Evolutionary conservation across 2,113 vertebrate genomes (phyloP), one percentile per base, ranked within the genome.

Genomic region (Crotalus viridis): DNA sequence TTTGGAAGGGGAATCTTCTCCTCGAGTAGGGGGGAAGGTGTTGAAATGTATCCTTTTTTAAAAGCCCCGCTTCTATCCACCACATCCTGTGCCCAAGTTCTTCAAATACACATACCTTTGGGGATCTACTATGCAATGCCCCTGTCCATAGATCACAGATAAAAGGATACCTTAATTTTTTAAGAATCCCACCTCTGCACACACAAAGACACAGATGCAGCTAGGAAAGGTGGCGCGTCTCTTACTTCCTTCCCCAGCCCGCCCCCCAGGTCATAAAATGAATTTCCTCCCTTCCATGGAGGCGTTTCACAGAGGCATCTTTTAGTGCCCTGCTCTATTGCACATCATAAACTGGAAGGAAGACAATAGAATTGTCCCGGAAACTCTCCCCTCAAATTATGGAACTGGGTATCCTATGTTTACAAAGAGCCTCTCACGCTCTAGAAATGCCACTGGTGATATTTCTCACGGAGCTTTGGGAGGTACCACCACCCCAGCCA

Each of bases 311-410:
- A 97, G 97, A 97, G 95, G 94, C 91, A 96, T 96, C 95, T 98
- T 98, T 98, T 98, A 98, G 97, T 97, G 96, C 98, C 96, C 97
- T 95, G 95, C 97, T 98, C 93, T 95, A 98, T 98, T 97, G 97
- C 98, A 98, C 97, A 98, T 96, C 98, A 98, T 98, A 98, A 98
- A 98, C 97, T 97, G 96, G 94, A 97, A 96, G 96, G 94, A 96
- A 96, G 96, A 98, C 98, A 98, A 98, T 98, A 96, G 97, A 96
- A 98, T 97, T 98, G 97, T 98, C 96, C 98, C 98, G 98, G 98
- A 98, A 98, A 98, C 97, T 97, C 97, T 93, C 98, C 97, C 97
- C 96, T 96, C 97, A 97, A 98, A 97, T 98, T 97, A 97, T 98
- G 95, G 95, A 97, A 97, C 97, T 97, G 96, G 97, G 94, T 97